A percentile compares a stretch with the other conserved stretches of the same genome.
phyloP scores from a whole-genome alignment of 2,888 invertebrate genomes.

The Andrena dorsata region DNA sequence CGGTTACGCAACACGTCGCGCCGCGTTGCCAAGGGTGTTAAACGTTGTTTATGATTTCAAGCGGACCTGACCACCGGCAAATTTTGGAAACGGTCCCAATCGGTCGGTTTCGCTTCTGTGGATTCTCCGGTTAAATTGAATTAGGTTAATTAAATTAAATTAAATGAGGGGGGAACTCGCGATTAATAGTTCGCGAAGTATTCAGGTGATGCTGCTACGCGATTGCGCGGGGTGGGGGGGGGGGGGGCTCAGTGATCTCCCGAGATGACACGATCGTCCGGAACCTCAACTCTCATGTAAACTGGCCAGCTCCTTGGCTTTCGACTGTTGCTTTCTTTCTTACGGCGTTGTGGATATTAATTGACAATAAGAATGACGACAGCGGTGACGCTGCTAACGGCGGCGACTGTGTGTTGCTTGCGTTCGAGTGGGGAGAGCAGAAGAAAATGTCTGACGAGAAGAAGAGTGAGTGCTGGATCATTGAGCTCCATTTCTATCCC shows the following conservation, averaged over 20 bases:
- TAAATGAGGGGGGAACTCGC: background rate
- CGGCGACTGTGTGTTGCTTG: constrained; percentile 54
- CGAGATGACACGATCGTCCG: constrained; percentile 34
- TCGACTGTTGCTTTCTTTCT: constrained; percentile 45
- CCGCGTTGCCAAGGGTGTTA: constrained; percentile 32
- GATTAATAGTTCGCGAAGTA: too few species aligned
- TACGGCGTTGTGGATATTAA: constrained; percentile 52
- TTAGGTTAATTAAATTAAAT: too few species aligned
- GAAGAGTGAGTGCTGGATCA: constrained; percentile 46
- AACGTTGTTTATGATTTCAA: constrained; percentile 46
- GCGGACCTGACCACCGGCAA: constrained; percentile 25
- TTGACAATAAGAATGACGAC: constrained; percentile 53
- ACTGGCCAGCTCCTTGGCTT: constrained; percentile 58
- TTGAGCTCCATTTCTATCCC: constrained; percentile 41
- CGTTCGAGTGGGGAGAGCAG: constrained; percentile 42
- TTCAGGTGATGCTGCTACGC: too few species aligned
- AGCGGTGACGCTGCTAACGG: constrained; percentile 41
- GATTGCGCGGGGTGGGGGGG: background rate
- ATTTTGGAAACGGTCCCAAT: constrained; percentile 34
- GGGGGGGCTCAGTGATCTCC: constrained; percentile 34
- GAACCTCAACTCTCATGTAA: constrained; percentile 30
- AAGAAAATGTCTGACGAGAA: constrained; percentile 58
- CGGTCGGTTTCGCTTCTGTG: constrained; percentile 12
- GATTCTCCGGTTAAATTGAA: background rate
- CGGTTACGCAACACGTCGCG: constrained; percentile 16